Conservation (phyloP, 1,140 invertebrate species). For the Diuraphis noxia region DNA sequence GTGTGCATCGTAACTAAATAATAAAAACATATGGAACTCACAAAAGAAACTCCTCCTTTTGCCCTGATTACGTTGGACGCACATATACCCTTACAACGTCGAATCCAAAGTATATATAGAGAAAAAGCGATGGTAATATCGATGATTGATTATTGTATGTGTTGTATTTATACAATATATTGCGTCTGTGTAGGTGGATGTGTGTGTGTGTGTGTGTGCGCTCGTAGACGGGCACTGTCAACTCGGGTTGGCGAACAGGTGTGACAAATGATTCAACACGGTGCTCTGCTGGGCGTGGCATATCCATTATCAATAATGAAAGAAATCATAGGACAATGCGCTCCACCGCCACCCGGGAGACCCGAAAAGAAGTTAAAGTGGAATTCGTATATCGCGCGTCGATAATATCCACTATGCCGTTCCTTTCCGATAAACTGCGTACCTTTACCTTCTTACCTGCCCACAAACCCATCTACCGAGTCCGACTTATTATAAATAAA, state of each 20-base stretch:
- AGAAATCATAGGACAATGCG: conserved; percentile 37
- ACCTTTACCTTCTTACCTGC: neutral
- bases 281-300: conserved; percentile 32
- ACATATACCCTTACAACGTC: neutral
- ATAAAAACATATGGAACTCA: neutral
- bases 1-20: neutral
- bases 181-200: neutral
- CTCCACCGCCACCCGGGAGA: neutral
- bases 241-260: conserved; percentile 42
- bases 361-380: conserved; percentile 15
- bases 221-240: neutral
- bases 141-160: conserved; percentile 44
- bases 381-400: neutral
- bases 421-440: neutral
- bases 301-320: conserved; percentile 46
- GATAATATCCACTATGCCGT: neutral
- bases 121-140: conserved; percentile 14
- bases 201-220: neutral
- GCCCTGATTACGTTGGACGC: neutral
- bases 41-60: conserved; percentile 8
- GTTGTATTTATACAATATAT: neutral
- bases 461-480: too few species aligned
- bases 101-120: neutral
- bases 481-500: neutral
- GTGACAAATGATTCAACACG: conserved; percentile 53